phyloP scores from a whole-genome alignment of 2,113 vertebrate species.

The Orcinus orca region DNA sequence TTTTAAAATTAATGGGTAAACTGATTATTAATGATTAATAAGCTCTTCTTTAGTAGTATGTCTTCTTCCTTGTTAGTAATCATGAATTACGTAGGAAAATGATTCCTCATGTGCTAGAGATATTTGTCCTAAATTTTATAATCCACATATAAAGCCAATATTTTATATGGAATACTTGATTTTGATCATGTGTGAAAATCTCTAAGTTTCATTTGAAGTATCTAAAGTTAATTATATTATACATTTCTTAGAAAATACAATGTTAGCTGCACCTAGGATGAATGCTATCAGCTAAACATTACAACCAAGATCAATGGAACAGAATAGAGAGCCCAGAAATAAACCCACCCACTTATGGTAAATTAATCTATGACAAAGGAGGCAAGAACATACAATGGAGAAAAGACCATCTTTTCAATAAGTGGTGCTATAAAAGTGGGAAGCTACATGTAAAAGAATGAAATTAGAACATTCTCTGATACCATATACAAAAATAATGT shows the following conservation, averaged over 20 bases:
- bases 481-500: neutral
- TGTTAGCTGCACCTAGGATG: neutral
- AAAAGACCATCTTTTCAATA: neutral
- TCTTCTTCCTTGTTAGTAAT: neutral
- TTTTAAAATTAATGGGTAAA: neutral
- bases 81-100: conserved; percentile 3
- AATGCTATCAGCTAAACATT: neutral
- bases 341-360: neutral
- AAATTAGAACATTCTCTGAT: neutral
- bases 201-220: neutral
- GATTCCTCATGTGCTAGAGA: neutral
- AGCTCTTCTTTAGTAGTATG: neutral
- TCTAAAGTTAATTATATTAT: neutral
- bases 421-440: neutral
- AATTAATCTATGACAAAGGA: neutral
- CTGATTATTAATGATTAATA: neutral
- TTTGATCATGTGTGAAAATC: neutral
- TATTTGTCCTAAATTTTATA: neutral
- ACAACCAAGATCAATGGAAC: neutral
- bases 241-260: neutral
- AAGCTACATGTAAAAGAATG: neutral
- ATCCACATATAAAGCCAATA: neutral
- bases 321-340: neutral
- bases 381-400: neutral
- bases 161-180: neutral